Evolutionary conservation across 2,113 vertebrate genomes (phyloP).

Genomic region (Halichoeres trimaculatus): DNA sequence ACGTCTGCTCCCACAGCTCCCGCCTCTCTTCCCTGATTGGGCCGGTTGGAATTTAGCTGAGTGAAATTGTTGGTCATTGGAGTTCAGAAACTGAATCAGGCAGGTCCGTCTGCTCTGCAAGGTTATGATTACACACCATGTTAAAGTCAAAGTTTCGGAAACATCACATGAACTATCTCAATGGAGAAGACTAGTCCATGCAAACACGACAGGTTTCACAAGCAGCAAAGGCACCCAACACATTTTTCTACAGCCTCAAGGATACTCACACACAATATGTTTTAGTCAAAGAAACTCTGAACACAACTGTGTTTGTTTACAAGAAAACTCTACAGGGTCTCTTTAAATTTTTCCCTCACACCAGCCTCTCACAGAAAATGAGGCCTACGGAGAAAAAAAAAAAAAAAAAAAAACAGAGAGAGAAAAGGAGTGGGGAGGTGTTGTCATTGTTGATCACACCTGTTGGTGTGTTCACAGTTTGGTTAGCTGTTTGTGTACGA

Average conservation of each 20-base stretch:
- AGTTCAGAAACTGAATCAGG: too few species aligned
- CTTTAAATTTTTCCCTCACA: neutral
- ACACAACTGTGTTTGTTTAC: slow-evolving; percentile 7
- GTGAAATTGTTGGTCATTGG: too few species aligned
- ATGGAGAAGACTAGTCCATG: neutral
- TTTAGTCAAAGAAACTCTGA: neutral
- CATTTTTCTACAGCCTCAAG: too few species aligned
- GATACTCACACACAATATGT: neutral
- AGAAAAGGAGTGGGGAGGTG: neutral
- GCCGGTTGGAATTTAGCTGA: too few species aligned
- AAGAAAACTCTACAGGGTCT: neutral
- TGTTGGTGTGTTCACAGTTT: neutral
- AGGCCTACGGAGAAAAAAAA: slow-evolving; percentile 1
- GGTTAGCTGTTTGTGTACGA: neutral
- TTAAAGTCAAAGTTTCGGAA: too few species aligned
- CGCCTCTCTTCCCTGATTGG: too few species aligned
- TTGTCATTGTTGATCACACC: slow-evolving; percentile 25
- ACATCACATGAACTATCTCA: too few species aligned
- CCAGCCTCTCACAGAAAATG: slow-evolving; percentile 10
- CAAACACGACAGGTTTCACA: neutral
- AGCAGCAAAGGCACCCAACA: too few species aligned
- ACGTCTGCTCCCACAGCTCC: too few species aligned
- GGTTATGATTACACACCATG: too few species aligned
- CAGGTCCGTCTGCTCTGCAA: too few species aligned
- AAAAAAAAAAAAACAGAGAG: neutral